Evolutionary conservation across 2,797 vertebrate species (phyloP), one percentile per base, ranked within the genome.

Genomic region (Amniataba percoides): DNA sequence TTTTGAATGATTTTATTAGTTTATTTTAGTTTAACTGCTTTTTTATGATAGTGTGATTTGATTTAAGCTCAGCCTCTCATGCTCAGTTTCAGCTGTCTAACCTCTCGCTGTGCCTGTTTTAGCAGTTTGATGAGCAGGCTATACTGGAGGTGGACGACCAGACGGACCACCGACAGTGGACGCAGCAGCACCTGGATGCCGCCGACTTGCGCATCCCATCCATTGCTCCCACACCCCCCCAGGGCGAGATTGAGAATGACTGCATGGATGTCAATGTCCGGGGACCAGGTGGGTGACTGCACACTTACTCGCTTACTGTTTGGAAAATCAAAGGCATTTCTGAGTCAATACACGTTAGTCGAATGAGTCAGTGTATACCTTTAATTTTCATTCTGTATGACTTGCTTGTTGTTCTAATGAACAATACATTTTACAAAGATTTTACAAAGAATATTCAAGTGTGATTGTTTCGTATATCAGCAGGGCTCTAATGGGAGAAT

Each of bases 261-360:
- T 98, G 97, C 77, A 97, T 99, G 97, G 98, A 99, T 5, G 98
- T 99, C 71, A 99, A 99, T 0, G 98, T 99, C 55, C 95, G 98
- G 0, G 98, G 98, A 62, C 98, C 98, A 18, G 98, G 98, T 99
- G 93, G 76, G 95, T 61, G 42, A 73, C 49, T 5, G 2, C 51
- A 10, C 15, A 3, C 13, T 52, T 4, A 19, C 0, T 19, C 2
- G 7, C 36, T 39, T 11, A 18, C 12, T 40, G 2, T 62, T 34
- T n/a, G 23, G 8, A 12, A 57, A 31, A 64, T 63, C 31, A 0
- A 34, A n/a, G 3, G 14, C 25, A 43, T 3, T 12, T 71, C 23
- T 27, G 2, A 65, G 18, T 16, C 0, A 5, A 21, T 0, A 1
- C 5, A 46, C 36, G 36, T 25, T 8, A 48, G 34, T 43, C 36